Conservation (phyloP, 1,140 invertebrate species). For the Lysiphlebus fabarum region DNA sequence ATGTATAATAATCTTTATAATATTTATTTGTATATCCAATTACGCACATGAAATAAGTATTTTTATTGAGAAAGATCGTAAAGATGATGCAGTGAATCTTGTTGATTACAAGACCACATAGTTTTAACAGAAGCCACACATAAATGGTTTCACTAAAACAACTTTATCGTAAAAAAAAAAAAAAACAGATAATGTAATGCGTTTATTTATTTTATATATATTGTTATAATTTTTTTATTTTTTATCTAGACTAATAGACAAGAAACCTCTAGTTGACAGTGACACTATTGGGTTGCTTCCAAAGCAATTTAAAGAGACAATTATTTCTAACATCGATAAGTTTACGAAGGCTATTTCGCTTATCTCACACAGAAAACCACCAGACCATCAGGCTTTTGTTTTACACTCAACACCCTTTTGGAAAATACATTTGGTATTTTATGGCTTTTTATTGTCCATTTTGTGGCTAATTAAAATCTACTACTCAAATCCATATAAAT, state of each 20-base stretch:
- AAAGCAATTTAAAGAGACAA: background rate
- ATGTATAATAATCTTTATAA: no score
- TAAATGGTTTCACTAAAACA: conserved; percentile 4
- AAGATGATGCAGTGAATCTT: no score
- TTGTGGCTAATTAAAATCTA: no score
- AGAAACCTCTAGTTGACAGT: conserved; percentile 10
- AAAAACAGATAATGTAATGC: background rate
- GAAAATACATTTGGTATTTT: no score
- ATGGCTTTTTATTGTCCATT: no score
- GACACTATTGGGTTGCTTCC: background rate
- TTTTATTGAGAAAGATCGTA: no score
- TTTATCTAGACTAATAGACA: conserved; percentile 22
- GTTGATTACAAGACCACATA: background rate
- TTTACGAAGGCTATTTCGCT: conserved; percentile 22
- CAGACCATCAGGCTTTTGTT: no score
- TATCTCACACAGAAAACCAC: background rate
- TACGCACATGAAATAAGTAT: no score
- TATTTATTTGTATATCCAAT: no score
- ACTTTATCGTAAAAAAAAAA: conserved; percentile 8
- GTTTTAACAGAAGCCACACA: conserved; percentile 4
- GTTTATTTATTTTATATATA: conserved; percentile 8
- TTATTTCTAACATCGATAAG: conserved; percentile 7
- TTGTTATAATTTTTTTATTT: conserved; percentile 7
- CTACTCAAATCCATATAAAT: no score
- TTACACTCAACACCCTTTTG: no score